Conservation (phyloP, 2,888 invertebrate genomes). For the Gonocerus acuteangulatus region DNA sequence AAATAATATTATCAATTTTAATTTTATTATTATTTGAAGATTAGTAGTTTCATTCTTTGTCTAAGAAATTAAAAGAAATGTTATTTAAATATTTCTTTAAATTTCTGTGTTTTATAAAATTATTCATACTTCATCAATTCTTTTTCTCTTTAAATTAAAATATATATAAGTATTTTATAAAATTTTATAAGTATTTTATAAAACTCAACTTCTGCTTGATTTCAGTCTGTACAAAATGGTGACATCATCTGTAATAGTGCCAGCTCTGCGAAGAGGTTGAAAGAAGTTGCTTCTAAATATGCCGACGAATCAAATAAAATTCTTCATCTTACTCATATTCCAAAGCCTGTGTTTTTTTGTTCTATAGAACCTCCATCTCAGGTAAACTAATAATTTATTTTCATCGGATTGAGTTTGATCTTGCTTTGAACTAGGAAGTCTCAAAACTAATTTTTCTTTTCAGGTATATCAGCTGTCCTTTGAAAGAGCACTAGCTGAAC, state of each 20-base stretch:
- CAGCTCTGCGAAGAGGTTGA: slow-evolving; percentile 53
- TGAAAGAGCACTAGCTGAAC: slow-evolving; percentile 69
- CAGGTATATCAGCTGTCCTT: slow-evolving; percentile 62
- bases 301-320: slow-evolving; percentile 9
- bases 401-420: not conserved
- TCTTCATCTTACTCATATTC: slow-evolving; percentile 57
- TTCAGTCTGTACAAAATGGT: slow-evolving; percentile 45
- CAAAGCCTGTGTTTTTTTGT: slow-evolving; percentile 94
- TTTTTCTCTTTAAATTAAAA: too few species aligned
- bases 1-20: too few species aligned
- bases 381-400: slow-evolving; percentile 33
- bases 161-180: too few species aligned
- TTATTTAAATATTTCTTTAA: too few species aligned
- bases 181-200: too few species aligned
- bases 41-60: too few species aligned
- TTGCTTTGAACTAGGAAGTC: too few species aligned
- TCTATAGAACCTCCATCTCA: slow-evolving; percentile 84
- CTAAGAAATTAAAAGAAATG: too few species aligned
- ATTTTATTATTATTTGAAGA: too few species aligned
- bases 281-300: slow-evolving; percentile 40
- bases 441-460: slow-evolving; percentile 39
- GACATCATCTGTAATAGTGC: slow-evolving; percentile 61
- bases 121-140: too few species aligned
- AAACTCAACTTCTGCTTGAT: too few species aligned
- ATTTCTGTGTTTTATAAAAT: too few species aligned